Percentiles rank a stretch among this genome's conserved stretches.
These are phyloP conservation scores for Trichopoda pennipes DNA, from an alignment of 2,888 invertebrate genomes.

Conservation along the genomic window DNA sequence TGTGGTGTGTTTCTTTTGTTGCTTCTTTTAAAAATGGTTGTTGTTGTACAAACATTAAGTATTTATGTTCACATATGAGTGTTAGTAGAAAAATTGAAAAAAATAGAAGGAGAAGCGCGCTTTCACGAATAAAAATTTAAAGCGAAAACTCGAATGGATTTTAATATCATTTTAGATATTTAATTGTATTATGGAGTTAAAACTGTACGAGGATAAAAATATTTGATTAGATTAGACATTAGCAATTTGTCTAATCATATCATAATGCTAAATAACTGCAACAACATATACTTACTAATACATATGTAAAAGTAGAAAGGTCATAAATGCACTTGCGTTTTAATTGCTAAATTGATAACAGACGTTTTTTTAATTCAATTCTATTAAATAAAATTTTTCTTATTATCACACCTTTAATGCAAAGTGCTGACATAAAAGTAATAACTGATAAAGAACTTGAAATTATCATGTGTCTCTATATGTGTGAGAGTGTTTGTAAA, in stretches of 20 bases:
- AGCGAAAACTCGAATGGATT: too few relatives aligned
- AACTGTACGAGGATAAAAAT: too few relatives aligned
- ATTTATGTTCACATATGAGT: constrained; percentile 14
- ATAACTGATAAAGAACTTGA: constrained; percentile 60
- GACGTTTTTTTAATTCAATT: constrained; percentile 6
- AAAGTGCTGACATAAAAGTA: neutral
- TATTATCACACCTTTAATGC: constrained; percentile 15
- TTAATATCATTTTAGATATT: too few relatives aligned
- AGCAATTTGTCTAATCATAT: neutral
- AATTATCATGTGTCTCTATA: constrained; percentile 17
- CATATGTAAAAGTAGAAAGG: neutral
- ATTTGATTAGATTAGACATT: too few relatives aligned
- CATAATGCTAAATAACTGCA: neutral
- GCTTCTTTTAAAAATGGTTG: too few relatives aligned
- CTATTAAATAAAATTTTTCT: constrained; percentile 16
- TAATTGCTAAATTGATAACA: constrained; percentile 38
- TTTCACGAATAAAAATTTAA: constrained; percentile 3
- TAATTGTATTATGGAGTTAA: too few relatives aligned
- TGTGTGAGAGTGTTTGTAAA: neutral
- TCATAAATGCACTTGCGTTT: constrained; percentile 56
- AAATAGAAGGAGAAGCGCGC: constrained; percentile 27
- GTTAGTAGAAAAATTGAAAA: constrained; percentile 3
- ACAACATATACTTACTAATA: neutral
- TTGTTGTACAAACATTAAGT: constrained; percentile 33
- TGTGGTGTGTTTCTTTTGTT: too few relatives aligned